Conservation (phyloP, 2,797 vertebrate genomes). For the Muscicapa comitata region DNA sequence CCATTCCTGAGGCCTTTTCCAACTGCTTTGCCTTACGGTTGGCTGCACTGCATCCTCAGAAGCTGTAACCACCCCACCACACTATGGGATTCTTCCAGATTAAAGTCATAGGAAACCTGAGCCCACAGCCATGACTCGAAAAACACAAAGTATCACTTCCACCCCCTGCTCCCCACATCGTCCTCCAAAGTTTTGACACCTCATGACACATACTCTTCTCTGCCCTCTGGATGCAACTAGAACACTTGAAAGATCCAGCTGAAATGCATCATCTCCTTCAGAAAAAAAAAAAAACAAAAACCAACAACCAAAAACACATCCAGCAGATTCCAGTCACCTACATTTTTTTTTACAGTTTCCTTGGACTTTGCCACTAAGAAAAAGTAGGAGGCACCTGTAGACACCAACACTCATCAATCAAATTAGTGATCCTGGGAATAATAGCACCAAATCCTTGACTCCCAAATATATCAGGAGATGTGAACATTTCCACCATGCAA, state of each 20-base stretch:
- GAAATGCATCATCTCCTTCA: neutral
- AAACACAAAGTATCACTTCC: neutral
- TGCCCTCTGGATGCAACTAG: neutral
- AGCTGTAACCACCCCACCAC: neutral
- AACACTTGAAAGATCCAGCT: neutral
- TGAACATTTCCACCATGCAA: accelerated
- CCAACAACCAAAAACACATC: neutral
- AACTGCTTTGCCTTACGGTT: neutral
- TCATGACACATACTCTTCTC: neutral
- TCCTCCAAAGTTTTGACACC: neutral
- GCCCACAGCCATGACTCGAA: neutral
- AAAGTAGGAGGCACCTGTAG: neutral
- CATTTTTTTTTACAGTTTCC: neutral
- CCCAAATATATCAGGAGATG: neutral
- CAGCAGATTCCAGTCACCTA: neutral
- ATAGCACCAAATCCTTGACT: neutral
- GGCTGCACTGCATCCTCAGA: neutral
- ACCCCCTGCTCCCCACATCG: neutral
- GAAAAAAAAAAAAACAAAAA: neutral
- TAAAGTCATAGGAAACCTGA: neutral
- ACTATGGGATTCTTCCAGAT: neutral
- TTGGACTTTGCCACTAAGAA: neutral
- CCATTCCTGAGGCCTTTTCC: neutral
- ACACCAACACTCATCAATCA: accelerated
- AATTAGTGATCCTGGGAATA: neutral